phyloP scores from a whole-genome alignment of 2,888 invertebrate genomes.

The Notocelia uddmanniana region DNA sequence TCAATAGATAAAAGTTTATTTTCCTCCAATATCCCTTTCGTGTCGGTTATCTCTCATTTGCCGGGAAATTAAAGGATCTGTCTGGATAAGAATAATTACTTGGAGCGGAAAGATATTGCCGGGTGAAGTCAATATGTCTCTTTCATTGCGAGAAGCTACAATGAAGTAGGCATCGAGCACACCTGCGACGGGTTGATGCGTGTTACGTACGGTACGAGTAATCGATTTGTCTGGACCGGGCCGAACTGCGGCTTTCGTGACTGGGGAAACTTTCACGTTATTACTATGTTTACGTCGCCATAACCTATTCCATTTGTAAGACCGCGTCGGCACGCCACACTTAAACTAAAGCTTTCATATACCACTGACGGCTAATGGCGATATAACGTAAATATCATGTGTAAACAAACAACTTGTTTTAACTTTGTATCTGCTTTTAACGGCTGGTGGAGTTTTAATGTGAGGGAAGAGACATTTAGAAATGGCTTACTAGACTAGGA shows the following conservation, averaged over 20 bases:
- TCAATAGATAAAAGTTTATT: constrained; percentile 55
- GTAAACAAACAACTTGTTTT: constrained; percentile 61
- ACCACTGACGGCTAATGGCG: constrained; percentile 63
- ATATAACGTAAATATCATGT: constrained; percentile 61
- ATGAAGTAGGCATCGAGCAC: constrained; percentile 66
- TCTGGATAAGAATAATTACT: constrained; percentile 57
- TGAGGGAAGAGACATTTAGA: constrained; percentile 6
- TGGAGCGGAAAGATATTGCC: constrained; percentile 52
- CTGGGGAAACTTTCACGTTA: constrained; percentile 68
- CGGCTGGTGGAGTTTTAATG: constrained; percentile 44
- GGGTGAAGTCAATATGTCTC: constrained; percentile 60
- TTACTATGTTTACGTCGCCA: constrained; percentile 71
- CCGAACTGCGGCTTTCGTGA: constrained; percentile 67
- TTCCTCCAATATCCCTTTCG: constrained; percentile 51
- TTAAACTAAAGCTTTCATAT: constrained; percentile 67
- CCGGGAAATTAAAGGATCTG: constrained; percentile 51
- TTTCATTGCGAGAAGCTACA: constrained; percentile 55
- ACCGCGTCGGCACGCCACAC: constrained; percentile 57
- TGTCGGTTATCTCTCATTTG: constrained; percentile 49
- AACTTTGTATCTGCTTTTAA: constrained; percentile 59
- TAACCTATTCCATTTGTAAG: constrained; percentile 68
- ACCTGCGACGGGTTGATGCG: constrained; percentile 68
- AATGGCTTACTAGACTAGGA: constrained; percentile 4
- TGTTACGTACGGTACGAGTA: constrained; percentile 68
- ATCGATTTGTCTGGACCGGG: constrained; percentile 80